phyloP scores from a whole-genome alignment of 2,113 vertebrate species.

The Chionomys nivalis region DNA sequence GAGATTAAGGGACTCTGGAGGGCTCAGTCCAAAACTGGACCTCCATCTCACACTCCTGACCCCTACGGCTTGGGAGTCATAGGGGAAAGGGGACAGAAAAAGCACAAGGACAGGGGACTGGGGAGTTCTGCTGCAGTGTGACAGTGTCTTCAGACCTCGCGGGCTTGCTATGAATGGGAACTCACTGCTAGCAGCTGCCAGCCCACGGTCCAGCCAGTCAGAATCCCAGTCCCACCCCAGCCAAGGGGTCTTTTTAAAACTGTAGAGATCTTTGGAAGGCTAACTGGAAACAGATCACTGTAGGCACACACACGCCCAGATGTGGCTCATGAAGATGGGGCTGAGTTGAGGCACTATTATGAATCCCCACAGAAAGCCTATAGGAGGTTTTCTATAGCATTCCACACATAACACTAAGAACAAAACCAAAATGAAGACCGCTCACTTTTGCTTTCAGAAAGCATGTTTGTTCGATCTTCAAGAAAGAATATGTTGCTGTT shows the following conservation, averaged over 20 bases:
- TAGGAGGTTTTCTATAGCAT: not conserved
- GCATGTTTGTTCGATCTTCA: conserved; percentile 89
- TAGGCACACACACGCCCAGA: not conserved
- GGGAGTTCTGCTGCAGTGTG: not conserved
- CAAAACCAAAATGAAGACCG: not conserved
- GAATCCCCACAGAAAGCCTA: conserved; percentile 19
- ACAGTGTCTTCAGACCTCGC: too few species aligned
- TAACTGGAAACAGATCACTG: not conserved
- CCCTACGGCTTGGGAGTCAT: not conserved
- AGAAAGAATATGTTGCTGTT: conserved; percentile 98
- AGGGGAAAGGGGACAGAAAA: too few species aligned
- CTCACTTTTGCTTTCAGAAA: conserved; percentile 94
- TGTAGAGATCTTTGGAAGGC: conserved; percentile 4
- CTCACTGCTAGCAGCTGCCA: not conserved
- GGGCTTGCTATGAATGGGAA: not conserved
- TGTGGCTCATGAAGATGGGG: not conserved
- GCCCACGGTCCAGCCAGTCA: not conserved
- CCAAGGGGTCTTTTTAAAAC: not conserved
- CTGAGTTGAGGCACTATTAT: not conserved
- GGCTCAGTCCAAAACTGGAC: not conserved
- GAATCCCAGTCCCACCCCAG: not conserved
- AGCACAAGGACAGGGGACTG: not conserved
- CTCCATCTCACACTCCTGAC: too few species aligned
- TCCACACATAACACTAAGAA: not conserved
- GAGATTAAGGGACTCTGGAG: not conserved